Evolutionary conservation across 2,797 vertebrate genomes (phyloP).

Genomic region (Takifugu rubripes): DNA sequence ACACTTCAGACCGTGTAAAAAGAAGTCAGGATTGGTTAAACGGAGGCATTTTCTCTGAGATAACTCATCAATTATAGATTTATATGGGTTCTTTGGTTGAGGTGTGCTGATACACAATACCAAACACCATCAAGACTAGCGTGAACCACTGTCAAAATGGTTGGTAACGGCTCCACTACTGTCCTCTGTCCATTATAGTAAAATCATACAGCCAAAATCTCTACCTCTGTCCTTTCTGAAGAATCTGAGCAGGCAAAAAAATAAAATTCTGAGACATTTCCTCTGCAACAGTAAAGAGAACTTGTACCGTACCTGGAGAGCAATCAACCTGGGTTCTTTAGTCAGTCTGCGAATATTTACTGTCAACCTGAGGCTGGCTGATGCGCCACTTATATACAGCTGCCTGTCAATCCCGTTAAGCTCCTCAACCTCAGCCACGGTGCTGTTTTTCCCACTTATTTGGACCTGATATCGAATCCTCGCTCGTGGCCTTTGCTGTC

Average conservation of each 20-base stretch:
- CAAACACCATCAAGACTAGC: too few relatives aligned
- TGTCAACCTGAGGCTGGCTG: slow-evolving; percentile 1
- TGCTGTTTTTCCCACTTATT: slow-evolving; percentile 40
- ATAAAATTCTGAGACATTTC: too few relatives aligned
- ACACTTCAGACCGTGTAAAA: not conserved
- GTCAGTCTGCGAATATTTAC: slow-evolving; percentile 27
- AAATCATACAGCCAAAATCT: too few relatives aligned
- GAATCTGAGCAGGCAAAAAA: too few relatives aligned
- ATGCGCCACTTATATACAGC: slow-evolving; percentile 54
- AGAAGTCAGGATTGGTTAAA: not conserved
- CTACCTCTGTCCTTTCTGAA: too few relatives aligned
- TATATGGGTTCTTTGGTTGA: too few relatives aligned
- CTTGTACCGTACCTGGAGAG: slow-evolving; percentile 41
- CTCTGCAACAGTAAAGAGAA: not conserved
- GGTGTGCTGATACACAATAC: too few relatives aligned
- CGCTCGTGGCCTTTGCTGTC: slow-evolving; percentile 60
- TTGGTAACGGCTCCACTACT: too few relatives aligned
- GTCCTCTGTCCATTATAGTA: too few relatives aligned
- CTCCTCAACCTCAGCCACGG: slow-evolving; percentile 58
- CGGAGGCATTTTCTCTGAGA: too few relatives aligned
- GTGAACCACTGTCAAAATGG: too few relatives aligned
- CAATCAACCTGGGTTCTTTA: slow-evolving; percentile 25
- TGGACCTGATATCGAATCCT: slow-evolving; percentile 35
- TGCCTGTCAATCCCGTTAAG: slow-evolving; percentile 62
- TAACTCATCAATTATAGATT: too few relatives aligned